Conservation (phyloP, 2,113 vertebrate genomes). For the Neodontobutis hainanensis region DNA sequence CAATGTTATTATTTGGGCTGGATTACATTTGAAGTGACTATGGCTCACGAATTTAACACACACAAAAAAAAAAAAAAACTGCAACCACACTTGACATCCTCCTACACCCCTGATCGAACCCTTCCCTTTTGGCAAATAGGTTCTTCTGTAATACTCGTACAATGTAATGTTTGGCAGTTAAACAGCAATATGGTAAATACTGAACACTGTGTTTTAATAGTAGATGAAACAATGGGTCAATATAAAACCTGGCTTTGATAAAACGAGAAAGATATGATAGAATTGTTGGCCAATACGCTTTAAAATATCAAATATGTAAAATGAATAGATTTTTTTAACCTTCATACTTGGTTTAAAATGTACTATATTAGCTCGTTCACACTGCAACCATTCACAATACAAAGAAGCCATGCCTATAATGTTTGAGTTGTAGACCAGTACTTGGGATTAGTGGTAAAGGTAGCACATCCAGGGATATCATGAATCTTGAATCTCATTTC, state of each 20-base stretch:
- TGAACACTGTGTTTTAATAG: background rate
- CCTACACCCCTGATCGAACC: background rate
- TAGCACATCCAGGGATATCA: background rate
- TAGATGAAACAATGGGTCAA: no score
- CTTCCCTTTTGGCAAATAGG: constrained; percentile 16
- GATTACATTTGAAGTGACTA: constrained; percentile 22
- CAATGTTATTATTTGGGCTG: no score
- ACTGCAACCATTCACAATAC: background rate
- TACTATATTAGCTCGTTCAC: background rate
- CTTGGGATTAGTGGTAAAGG: constrained; percentile 5
- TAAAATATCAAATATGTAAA: no score
- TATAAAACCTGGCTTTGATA: no score
- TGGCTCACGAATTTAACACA: constrained; percentile 3
- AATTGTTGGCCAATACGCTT: no score
- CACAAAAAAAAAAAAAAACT: background rate
- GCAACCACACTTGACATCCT: background rate
- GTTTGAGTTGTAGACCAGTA: constrained; percentile 4
- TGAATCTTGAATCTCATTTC: constrained; percentile 14
- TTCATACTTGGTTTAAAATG: no score
- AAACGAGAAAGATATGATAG: no score
- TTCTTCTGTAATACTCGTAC: background rate
- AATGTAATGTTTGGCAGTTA: background rate
- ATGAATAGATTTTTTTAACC: no score
- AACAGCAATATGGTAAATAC: background rate
- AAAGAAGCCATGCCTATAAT: background rate